These are phyloP conservation scores for Xenopus laevis DNA, from an alignment of 2,113 vertebrate species.

Conservation along the genomic window DNA sequence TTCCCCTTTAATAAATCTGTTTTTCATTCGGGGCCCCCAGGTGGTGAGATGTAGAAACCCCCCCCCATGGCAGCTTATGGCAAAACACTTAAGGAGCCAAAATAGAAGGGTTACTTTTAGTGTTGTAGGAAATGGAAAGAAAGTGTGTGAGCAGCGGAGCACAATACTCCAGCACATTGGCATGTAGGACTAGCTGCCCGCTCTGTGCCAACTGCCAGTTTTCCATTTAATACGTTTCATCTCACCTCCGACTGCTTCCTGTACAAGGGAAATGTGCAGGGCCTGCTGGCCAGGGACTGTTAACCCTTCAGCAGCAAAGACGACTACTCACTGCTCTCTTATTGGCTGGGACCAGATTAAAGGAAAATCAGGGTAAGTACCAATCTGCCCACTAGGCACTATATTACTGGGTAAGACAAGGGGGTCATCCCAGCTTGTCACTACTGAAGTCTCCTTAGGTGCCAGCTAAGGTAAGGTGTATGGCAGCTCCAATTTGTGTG, in stretches of 20 bases:
- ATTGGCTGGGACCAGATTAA: no score
- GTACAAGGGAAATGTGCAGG: constrained; percentile 28
- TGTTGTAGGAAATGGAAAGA: constrained; percentile 44
- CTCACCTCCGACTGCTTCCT: constrained; percentile 35
- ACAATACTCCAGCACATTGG: constrained; percentile 43
- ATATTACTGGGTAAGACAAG: no score
- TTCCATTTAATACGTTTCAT: constrained; percentile 45
- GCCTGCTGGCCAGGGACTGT: neutral
- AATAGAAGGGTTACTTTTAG: constrained; percentile 26
- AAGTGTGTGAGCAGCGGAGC: constrained; percentile 18
- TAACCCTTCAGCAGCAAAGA: neutral
- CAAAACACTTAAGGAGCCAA: constrained; percentile 1
- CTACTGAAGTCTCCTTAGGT: no score
- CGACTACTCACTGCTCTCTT: neutral
- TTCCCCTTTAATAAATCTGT: no score
- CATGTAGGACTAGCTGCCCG: constrained; percentile 25
- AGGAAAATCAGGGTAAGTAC: no score
- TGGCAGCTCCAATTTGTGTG: no score
- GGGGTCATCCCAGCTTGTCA: no score
- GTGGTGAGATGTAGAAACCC: no score
- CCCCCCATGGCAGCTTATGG: neutral
- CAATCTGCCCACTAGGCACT: no score
- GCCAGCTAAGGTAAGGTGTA: no score
- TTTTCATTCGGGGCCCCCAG: no score
- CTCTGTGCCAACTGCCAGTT: constrained; percentile 29